Base-by-base conservation (phyloP, 2,888 invertebrate genomes). In the Polyploca ridens region DNA sequence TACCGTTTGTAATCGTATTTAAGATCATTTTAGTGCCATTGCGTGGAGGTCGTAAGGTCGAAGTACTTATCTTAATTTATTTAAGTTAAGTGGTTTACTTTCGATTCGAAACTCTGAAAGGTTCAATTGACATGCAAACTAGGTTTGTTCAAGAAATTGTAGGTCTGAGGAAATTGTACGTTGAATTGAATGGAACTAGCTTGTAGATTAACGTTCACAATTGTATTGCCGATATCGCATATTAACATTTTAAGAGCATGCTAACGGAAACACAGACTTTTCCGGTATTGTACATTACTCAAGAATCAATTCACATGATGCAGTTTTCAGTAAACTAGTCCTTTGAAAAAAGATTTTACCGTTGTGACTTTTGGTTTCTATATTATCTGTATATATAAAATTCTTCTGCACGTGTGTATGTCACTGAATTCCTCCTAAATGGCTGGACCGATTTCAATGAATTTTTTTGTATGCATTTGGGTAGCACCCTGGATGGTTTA, bases 111-210 rank as follows among this genome's bases (percentile, higher is more conserved):
- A 54, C 33, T 68, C 72, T 71, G 72, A 70, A 72, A 76, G 67
- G 65, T 71, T 63, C 71, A 65, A 72, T 71, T 76, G 75, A 75
- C 74, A 76, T 76, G 77, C 75, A 72, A 77, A 70, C 69, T 67
- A 66, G 75, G 66, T 67, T 72, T 64, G 64, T 72, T 69, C 66
- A 60, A 54, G 54, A 19, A 54, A 54, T 54, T 54, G 54, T 16
- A 54, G n/a, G 5, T 5, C 6, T n/a, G 46, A n/a, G 46, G 46
- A 46, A 46, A 54, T 19, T 54, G 54, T n/a, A 54, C 10, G 2
- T 54, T 54, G 0, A 8, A 19, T 54, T 7, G 35, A 35, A 27
- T 27, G 14, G 49, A 49, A 49, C 7, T 16, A 14, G 54, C 7
- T 10, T 19, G 46, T 13, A 41, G 46, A 46, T 46, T 46, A 44